These are phyloP conservation scores for Chionodraco myersi DNA, from an alignment of 2,113 vertebrate species.

Conservation along the genomic window DNA sequence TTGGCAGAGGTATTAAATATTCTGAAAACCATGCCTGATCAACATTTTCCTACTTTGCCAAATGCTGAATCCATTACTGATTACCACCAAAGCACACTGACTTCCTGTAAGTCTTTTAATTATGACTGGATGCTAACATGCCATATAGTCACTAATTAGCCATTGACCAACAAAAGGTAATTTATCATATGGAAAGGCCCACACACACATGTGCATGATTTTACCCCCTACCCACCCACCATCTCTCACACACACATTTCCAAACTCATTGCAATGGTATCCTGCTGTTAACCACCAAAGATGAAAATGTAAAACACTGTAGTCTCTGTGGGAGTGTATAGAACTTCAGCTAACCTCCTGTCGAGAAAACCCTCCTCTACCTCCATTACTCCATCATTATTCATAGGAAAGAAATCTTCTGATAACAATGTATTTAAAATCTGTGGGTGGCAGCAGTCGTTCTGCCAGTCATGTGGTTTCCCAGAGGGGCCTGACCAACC, in stretches of 20 bases:
- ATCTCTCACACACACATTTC: neutral
- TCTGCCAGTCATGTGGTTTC: conserved; percentile 37
- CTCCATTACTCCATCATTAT: conserved; percentile 33
- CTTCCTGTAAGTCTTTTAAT: conserved; percentile 36
- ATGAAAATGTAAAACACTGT: conserved; percentile 29
- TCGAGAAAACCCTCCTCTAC: conserved; percentile 21
- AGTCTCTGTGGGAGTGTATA: conserved; percentile 14
- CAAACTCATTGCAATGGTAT: neutral
- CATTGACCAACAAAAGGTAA: conserved; percentile 19
- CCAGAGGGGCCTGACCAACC: conserved; percentile 26
- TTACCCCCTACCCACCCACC: conserved; percentile 9
- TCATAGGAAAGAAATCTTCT: conserved; percentile 19
- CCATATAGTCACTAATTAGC: conserved; percentile 45
- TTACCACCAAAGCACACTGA: conserved; percentile 5
- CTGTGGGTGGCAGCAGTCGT: conserved; percentile 40
- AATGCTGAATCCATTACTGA: conserved; percentile 32
- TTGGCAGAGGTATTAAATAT: neutral
- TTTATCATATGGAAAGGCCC: conserved; percentile 30
- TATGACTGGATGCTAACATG: conserved; percentile 23
- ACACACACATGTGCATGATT: conserved; percentile 1
- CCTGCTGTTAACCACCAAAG: conserved; percentile 30
- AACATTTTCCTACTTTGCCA: conserved; percentile 1
- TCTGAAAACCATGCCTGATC: neutral
- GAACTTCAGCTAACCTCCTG: conserved; percentile 33
- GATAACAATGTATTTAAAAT: conserved; percentile 40